Evolutionary conservation across 2,797 vertebrate species (phyloP).

Genomic region (Pseudocheirus occidentalis): DNA sequence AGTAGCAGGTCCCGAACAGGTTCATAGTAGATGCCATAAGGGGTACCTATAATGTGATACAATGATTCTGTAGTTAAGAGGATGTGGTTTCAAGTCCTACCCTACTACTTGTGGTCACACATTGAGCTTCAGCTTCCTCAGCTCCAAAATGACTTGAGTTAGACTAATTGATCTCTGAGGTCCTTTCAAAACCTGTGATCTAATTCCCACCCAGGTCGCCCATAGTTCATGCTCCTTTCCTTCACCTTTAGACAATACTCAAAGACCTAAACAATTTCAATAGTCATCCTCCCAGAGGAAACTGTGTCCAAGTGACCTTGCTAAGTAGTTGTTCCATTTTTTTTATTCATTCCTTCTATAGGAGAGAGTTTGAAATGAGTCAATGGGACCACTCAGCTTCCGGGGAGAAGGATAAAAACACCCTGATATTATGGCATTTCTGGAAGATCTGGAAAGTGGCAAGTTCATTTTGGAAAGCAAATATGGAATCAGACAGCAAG

Average conservation of each 20-base stretch:
- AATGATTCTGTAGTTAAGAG: neutral
- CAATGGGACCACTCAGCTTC: neutral
- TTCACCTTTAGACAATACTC: neutral
- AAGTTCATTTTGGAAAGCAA: neutral
- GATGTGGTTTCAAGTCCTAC: neutral
- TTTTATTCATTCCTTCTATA: neutral
- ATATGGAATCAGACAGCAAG: neutral
- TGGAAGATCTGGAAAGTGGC: neutral
- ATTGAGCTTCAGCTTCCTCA: neutral
- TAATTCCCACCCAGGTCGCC: neutral
- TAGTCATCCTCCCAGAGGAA: neutral
- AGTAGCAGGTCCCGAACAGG: constrained; percentile 92
- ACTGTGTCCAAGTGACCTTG: neutral
- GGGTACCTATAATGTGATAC: constrained; percentile 85
- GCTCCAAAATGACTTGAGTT: neutral
- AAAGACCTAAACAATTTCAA: neutral
- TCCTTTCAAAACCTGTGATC: neutral
- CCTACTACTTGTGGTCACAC: neutral
- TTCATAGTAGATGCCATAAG: constrained; percentile 88
- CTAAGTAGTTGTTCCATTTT: neutral
- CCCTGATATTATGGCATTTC: neutral
- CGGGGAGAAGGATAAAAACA: neutral
- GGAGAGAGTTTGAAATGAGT: neutral
- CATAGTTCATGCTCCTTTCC: neutral
- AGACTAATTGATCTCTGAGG: neutral